Evolutionary conservation across 2,888 invertebrate genomes (phyloP), one percentile per base, ranked within the genome.

Genomic region (Tortrix viridana): DNA sequence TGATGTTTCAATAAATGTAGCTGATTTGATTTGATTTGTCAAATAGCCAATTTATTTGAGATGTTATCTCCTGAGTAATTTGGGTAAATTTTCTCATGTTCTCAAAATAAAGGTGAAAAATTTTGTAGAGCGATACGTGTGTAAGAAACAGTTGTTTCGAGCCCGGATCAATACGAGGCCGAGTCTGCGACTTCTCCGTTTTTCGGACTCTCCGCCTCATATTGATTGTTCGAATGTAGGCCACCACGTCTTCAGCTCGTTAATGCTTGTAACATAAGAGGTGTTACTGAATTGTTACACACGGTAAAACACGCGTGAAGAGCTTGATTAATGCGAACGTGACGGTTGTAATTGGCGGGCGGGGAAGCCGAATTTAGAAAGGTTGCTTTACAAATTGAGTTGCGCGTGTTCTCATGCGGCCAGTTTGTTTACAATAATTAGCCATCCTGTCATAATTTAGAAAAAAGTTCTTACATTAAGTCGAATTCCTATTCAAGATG

Each of bases 211-310:
- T 72, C 71, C 71, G 72, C 67, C 69, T 68, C 68, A 73, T 82
- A 88, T 86, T 74, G 88, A 87, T 86, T 84, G 71, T 70, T 59
- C 60, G 74, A 82, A 89, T 88, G 81, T 88, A 87, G 89, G 86
- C 78, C 88, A 82, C 69, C 69, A 70, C 70, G 74, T 71, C 82
- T 83, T 83, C 80, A 74, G 67, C 69, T 81, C 79, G 76, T 87
- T 82, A 88, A 84, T 83, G 84, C 80, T 80, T 74, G 77, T 79
- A 74, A 69, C 71, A 74, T 66, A 76, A 9, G 37, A 18, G 74
- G 66, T 64, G 68, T 72, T 74, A 73, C 69, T 70, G 67, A 61
- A 72, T 52, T 26, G 52, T 44, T 54, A 61, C 61, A 22, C 20
- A 32, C 50, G 37, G 37, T 61, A 44, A 50, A 55, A 43, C n/a